Evolutionary conservation across 2,888 invertebrate species (phyloP).

Genomic region (Parnassius glacialis): DNA sequence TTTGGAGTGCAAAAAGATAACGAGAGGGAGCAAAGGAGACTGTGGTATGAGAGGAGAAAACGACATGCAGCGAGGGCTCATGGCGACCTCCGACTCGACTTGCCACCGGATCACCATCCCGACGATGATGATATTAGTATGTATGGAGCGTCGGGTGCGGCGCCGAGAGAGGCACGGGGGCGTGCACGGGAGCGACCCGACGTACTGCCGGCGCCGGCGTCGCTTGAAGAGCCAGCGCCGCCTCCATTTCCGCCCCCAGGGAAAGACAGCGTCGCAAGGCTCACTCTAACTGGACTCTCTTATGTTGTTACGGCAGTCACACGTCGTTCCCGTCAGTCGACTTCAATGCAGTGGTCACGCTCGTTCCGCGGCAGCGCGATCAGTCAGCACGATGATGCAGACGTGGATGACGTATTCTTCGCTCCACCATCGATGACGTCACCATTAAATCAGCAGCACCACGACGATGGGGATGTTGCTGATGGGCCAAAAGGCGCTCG

Average conservation of each 20-base stretch:
- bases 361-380: constrained; percentile 83
- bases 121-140: constrained; percentile 81
- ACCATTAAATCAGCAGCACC: constrained; percentile 78
- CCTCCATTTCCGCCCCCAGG: constrained; percentile 71
- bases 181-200: constrained; percentile 72
- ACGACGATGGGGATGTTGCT: constrained; percentile 67
- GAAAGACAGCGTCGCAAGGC: constrained; percentile 90
- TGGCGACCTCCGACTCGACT: constrained; percentile 81
- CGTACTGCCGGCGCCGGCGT: constrained; percentile 70
- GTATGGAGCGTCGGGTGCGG: constrained; percentile 79
- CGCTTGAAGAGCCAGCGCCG: constrained; percentile 57
- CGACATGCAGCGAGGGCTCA: constrained; percentile 88
- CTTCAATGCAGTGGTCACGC: constrained; percentile 84
- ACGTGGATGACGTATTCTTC: constrained; percentile 70
- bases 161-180: constrained; percentile 76
- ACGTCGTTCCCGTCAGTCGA: constrained; percentile 80
- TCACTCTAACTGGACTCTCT: constrained; percentile 89
- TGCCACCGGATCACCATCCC: constrained; percentile 81
- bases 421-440: constrained; percentile 54
- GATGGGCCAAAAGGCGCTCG: constrained; percentile 67
- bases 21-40: constrained; percentile 85
- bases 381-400: constrained; percentile 63
- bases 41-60: constrained; percentile 90
- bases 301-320: constrained; percentile 88
- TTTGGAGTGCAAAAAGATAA: constrained; percentile 91